Conservation (phyloP, 1,140 invertebrate species). For the Drosophila kohkoa region DNA sequence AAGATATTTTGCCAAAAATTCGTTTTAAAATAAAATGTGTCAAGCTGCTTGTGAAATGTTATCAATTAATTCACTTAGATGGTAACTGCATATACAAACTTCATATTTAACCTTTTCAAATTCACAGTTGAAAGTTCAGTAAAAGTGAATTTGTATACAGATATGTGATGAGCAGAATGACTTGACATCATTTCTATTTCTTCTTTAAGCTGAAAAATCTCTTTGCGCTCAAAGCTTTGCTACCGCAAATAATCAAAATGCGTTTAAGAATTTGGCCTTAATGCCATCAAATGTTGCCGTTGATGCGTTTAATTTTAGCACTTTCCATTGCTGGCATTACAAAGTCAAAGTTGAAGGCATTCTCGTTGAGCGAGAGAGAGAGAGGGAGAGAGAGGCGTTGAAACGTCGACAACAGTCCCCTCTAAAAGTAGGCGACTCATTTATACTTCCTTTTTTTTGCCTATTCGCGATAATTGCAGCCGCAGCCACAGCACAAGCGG, state of each 20-base stretch:
- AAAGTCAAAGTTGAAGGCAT: slow-evolving; percentile 31
- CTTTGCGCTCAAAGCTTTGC: not conserved
- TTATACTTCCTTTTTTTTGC: slow-evolving; percentile 30
- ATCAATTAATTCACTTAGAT: no score
- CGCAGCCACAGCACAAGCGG: slow-evolving; percentile 10
- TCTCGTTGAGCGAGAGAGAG: not conserved
- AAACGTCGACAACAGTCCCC: not conserved
- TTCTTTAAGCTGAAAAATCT: not conserved
- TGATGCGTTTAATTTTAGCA: slow-evolving; percentile 13
- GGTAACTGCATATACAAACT: no score
- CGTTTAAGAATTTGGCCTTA: not conserved
- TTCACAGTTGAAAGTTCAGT: no score
- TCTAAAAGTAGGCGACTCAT: slow-evolving; percentile 25
- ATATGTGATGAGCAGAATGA: no score
- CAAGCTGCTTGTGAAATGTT: no score
- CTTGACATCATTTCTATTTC: no score
- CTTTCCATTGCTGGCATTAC: slow-evolving; percentile 5
- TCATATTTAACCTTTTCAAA: no score
- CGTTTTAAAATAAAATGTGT: no score
- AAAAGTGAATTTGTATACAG: not conserved
- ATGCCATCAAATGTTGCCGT: slow-evolving; percentile 18
- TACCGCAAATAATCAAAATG: not conserved
- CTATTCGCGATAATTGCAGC: slow-evolving; percentile 44
- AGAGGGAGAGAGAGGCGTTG: not conserved
- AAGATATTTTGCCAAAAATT: no score